These are phyloP conservation scores for Drosophila athabasca DNA, from an alignment of 1,140 invertebrate genomes.

Conservation along the genomic window DNA sequence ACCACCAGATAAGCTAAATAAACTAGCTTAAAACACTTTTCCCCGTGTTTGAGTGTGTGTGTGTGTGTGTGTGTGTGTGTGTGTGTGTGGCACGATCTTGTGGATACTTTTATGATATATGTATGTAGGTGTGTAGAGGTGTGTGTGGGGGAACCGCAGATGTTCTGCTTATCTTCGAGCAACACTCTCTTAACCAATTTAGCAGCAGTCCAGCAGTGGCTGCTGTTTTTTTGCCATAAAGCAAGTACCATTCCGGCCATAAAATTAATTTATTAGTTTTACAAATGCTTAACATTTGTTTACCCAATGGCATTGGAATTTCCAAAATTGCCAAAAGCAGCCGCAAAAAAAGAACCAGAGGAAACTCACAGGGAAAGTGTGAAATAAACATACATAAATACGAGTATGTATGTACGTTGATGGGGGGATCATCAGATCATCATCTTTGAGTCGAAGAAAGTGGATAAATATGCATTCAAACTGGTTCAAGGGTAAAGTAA, in stretches of 20 bases:
- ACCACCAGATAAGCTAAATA: not conserved
- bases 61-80: not conserved
- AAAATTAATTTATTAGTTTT: slow-evolving; percentile 72
- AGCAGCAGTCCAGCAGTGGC: slow-evolving; percentile 23
- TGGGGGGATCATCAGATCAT: not conserved
- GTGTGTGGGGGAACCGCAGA: slow-evolving; percentile 1
- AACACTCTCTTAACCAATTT: slow-evolving; percentile 2
- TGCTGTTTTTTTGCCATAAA: slow-evolving; percentile 32
- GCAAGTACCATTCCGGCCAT: slow-evolving; percentile 45
- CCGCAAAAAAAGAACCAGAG: no score
- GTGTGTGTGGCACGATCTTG: slow-evolving; percentile 4
- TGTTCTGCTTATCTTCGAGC: slow-evolving; percentile 43
- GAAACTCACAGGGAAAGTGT: slow-evolving; percentile 33
- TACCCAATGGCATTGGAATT: slow-evolving; percentile 29
- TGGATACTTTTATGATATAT: slow-evolving; percentile 19
- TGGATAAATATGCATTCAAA: slow-evolving; percentile 22
- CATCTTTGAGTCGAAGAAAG: slow-evolving; percentile 17
- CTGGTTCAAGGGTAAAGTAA: slow-evolving; percentile 34
- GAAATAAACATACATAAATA: slow-evolving; percentile 25
- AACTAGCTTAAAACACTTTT: slow-evolving; percentile 23
- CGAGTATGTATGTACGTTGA: no score
- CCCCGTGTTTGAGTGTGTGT: not conserved
- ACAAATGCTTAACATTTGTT: slow-evolving; percentile 63
- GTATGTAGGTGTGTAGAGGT: not conserved
- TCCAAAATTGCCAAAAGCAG: not conserved